Evolutionary conservation across 2,888 invertebrate genomes (phyloP), one percentile per base, ranked within the genome.

Genomic region (Mayetiola destructor): DNA sequence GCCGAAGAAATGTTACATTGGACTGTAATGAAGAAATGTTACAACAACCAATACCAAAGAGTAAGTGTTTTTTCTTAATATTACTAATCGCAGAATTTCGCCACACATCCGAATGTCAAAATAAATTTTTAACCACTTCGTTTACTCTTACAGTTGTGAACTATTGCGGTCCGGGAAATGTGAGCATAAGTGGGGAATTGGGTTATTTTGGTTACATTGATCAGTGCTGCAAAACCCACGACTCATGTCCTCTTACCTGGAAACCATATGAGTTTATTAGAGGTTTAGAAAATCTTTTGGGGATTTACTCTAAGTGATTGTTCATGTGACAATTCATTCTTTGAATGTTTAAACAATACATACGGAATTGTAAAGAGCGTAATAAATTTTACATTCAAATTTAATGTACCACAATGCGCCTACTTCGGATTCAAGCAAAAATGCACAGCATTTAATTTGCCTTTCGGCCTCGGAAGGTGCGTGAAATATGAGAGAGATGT

Each of bases 281-380:
- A 42, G 42, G 42, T 42, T 42, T 42, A 42, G 42, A 42, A 42
- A 42, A 42, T 42, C 42, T 23, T 42, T 42, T 23, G 42, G n/a
- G 14, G 23, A 42, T 42, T 23, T 42, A 42, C 42, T 42, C 42
- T 42, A 42, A 42, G 42, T 42, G 42, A 42, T 42, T 42, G 42
- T 42, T 42, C 42, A 42, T 42, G 42, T 42, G 42, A 42, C 42
- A 42, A 42, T 42, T 42, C 42, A 42, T 42, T 42, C 42, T 42
- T 42, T 42, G 42, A 42, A 42, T 42, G 42, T 42, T 42, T 42
- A 42, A 42, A 42, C 5, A 42, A 42, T 42, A 42, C 42, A 42
- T 42, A 42, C 42, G 42, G 42, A 42, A 42, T 42, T 42, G 42
- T 42, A 42, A 42, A 42, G 42, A 42, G 14, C 42, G 42, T 42